Percentiles rank a stretch among this genome's conserved stretches.
Evolutionary conservation across 2,888 invertebrate genomes (phyloP).

Genomic region (Apamea monoglypha): DNA sequence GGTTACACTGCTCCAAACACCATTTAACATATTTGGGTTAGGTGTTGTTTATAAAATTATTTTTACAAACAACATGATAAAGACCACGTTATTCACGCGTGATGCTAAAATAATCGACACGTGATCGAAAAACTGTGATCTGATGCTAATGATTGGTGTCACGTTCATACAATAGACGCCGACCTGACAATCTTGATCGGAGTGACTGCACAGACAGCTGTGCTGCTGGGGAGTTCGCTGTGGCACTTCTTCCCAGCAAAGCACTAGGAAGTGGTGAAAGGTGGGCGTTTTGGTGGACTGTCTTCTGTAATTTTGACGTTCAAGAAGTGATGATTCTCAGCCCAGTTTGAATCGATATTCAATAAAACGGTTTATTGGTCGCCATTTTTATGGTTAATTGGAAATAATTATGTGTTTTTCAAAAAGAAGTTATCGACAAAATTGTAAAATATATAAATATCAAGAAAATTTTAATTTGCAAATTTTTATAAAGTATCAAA

Average conservation of each 20-base stretch:
- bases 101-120: constrained; percentile 62
- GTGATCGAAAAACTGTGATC: constrained; percentile 61
- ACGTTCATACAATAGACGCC: constrained; percentile 68
- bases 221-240: background rate
- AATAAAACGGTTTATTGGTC: background rate
- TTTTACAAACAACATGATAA: constrained; percentile 49
- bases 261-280: background rate
- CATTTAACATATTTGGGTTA: background rate
- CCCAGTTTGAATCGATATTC: background rate
- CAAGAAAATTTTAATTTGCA: background rate
- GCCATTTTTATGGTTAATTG: background rate
- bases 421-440: background rate
- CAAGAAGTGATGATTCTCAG: background rate
- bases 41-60: too few relatives aligned
- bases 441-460: background rate
- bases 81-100: constrained; percentile 58
- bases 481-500: constrained; percentile 48
- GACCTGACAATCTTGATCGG: constrained; percentile 63
- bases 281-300: background rate
- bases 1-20: background rate
- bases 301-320: background rate
- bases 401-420: too few relatives aligned
- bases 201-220: constrained; percentile 12
- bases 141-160: constrained; percentile 64
- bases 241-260: background rate